phyloP scores from a whole-genome alignment of 2,113 vertebrate genomes.

The Heterochromis multidens region DNA sequence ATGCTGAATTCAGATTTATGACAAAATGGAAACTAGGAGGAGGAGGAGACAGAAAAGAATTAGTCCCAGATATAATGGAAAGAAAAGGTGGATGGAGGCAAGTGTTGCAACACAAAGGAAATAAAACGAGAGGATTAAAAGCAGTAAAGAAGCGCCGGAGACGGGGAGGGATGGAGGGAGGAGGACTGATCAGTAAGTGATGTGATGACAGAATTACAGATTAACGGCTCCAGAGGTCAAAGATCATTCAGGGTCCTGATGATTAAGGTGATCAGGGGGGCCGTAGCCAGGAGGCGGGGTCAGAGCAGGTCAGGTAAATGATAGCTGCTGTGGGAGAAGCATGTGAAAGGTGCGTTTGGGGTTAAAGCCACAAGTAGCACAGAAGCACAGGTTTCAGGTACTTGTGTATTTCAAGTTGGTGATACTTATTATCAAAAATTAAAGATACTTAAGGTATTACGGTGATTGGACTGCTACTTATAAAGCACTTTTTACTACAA shows the following conservation, averaged over 20 bases:
- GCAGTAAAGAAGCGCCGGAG: neutral
- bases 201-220: neutral
- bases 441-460: neutral
- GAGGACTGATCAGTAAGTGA: neutral
- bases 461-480: too few species aligned
- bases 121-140: neutral
- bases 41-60: neutral
- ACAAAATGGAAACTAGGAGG: neutral
- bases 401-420: neutral
- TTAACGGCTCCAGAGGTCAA: neutral
- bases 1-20: neutral
- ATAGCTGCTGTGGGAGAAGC: neutral
- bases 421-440: neutral
- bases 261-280: neutral
- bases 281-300: neutral
- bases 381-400: accelerated
- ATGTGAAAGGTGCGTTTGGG: neutral
- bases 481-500: neutral
- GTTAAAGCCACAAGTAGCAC: neutral
- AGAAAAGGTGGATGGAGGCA: neutral
- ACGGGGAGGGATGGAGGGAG: neutral
- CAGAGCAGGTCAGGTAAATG: neutral
- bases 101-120: neutral
- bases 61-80: neutral
- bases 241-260: neutral